A percentile compares a stretch with the other conserved stretches of the same genome.
Evolutionary conservation across 64 coral and sea anemone species (phyloP).

Genomic region (Anthopleura sola): DNA sequence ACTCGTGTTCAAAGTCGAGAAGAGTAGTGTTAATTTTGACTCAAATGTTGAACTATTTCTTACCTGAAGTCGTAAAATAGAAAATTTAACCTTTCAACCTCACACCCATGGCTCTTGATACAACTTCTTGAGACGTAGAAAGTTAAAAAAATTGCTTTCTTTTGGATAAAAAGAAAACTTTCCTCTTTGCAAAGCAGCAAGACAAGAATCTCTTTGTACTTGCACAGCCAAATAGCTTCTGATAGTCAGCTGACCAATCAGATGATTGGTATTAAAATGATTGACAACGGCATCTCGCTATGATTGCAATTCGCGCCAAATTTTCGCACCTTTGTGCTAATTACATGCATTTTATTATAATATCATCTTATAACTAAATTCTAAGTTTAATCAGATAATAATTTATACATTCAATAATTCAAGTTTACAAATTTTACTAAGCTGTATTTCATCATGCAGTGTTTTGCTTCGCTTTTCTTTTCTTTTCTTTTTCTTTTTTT

Average conservation of each 20-base stretch:
- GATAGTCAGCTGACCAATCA: background rate
- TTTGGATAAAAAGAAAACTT: background rate
- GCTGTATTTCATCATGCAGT: no score
- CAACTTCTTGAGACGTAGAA: background rate
- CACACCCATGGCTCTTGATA: background rate
- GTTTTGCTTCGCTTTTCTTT: no score
- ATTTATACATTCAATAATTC: no score
- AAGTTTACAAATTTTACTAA: no score
- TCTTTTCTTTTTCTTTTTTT: no score
- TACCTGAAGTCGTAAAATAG: background rate
- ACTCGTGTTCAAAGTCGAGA: background rate
- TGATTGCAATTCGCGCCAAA: background rate
- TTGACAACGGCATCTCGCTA: background rate
- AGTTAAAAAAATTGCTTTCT: background rate
- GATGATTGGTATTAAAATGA: background rate
- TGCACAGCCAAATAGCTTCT: background rate
- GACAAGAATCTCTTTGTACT: background rate
- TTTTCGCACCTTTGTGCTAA: background rate
- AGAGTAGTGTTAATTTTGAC: background rate
- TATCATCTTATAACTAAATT: no score
- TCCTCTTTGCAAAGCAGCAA: background rate
- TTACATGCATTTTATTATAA: no score
- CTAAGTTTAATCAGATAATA: no score
- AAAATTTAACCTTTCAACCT: background rate
- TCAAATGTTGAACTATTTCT: background rate